phyloP scores from a whole-genome alignment of 2,797 vertebrate genomes.

The Knipowitschia caucasica region DNA sequence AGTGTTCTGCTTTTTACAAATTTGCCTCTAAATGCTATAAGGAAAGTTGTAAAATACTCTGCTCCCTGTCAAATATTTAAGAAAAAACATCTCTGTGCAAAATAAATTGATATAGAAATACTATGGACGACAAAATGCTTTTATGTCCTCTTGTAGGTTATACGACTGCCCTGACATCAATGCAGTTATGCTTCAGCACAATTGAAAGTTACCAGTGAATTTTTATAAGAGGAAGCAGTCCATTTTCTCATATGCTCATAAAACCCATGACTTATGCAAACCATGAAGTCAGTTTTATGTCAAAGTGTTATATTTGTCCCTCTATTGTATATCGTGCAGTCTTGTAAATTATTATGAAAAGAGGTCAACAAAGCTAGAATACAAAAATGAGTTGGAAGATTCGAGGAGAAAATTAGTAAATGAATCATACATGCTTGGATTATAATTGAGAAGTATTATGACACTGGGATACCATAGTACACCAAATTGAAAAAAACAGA shows the following conservation, averaged over 20 bases:
- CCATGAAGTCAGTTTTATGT: conserved; percentile 61
- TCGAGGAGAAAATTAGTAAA: conserved; percentile 42
- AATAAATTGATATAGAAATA: conserved; percentile 61
- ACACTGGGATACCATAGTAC: conserved; percentile 53
- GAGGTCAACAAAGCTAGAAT: conserved; percentile 51
- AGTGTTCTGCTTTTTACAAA: too few species aligned
- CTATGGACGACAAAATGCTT: conserved; percentile 43
- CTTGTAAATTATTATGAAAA: conserved; percentile 41
- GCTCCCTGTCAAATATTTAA: conserved; percentile 45
- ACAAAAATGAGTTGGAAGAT: conserved; percentile 57
- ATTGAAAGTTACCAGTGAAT: conserved; percentile 51
- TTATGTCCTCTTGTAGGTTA: conserved; percentile 61
- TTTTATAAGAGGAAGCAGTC: conserved; percentile 66
- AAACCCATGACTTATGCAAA: conserved; percentile 39
- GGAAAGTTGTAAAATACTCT: conserved; percentile 34
- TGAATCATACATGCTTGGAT: conserved; percentile 62
- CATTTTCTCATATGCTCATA: conserved; percentile 44
- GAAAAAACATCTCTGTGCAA: conserved; percentile 62
- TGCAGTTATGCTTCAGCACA: conserved; percentile 48
- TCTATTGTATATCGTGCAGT: conserved; percentile 63
- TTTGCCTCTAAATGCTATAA: conserved; percentile 25
- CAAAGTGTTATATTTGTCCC: conserved; percentile 64
- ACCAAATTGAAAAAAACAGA: conserved; percentile 24
- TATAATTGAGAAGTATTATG: conserved; percentile 52
- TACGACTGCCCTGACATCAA: conserved; percentile 49